Evolutionary conservation across 2,888 invertebrate genomes (phyloP).

Genomic region (Lottia gigantea): DNA sequence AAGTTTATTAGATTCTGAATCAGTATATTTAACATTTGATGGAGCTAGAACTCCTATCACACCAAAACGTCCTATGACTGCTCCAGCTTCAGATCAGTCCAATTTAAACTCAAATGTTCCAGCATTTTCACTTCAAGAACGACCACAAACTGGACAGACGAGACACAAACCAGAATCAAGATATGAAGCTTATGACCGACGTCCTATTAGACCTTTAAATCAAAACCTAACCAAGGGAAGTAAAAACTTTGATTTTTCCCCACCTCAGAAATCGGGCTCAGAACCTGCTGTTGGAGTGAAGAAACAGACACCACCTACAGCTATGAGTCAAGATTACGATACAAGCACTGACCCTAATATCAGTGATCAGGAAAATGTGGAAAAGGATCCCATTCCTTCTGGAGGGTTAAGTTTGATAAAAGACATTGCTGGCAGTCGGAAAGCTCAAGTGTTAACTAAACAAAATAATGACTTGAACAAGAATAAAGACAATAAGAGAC

Average conservation of each 20-base stretch:
- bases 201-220: slow-evolving; percentile 55
- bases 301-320: slow-evolving; percentile 48
- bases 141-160: slow-evolving; percentile 40
- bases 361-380: slow-evolving; percentile 32
- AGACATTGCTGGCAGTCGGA: slow-evolving; percentile 24
- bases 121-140: neutral
- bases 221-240: slow-evolving; percentile 41
- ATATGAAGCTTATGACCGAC: slow-evolving; percentile 52
- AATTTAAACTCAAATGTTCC: slow-evolving; percentile 20
- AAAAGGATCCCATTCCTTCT: slow-evolving; percentile 15
- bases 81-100: slow-evolving; percentile 32
- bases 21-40: slow-evolving; percentile 60
- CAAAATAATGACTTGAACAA: slow-evolving; percentile 7
- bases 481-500: slow-evolving; percentile 3
- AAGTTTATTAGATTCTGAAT: slow-evolving; percentile 62
- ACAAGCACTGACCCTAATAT: slow-evolving; percentile 46
- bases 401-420: slow-evolving; percentile 28
- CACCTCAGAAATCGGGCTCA: slow-evolving; percentile 47
- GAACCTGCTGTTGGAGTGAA: slow-evolving; percentile 46
- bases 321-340: slow-evolving; percentile 53
- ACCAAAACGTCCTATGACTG: slow-evolving; percentile 46
- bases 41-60: slow-evolving; percentile 26
- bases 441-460: slow-evolving; percentile 14
- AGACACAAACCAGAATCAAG: slow-evolving; percentile 25
- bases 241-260: slow-evolving; percentile 45